Evolutionary conservation across 2,888 invertebrate species (phyloP), one percentile per base, ranked within the genome.

Genomic region (Drosophila flavopinicola): DNA sequence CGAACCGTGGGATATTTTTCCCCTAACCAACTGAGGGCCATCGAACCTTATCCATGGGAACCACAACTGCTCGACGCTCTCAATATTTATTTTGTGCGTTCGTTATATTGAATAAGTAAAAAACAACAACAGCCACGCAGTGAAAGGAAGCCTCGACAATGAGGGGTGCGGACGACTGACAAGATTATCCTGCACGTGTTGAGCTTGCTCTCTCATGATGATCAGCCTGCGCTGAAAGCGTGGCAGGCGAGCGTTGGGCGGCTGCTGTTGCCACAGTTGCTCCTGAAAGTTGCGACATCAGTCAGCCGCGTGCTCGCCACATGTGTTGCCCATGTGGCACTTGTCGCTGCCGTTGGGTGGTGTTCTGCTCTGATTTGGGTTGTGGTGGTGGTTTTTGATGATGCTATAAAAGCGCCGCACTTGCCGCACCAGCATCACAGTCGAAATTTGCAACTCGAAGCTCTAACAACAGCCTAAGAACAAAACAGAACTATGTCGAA

Each of bases 1-100:
- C 80, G 74, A 85, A 89, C 90, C 89, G 89, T 89, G 89, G 90
- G 89, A 89, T 89, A 88, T 79, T 87, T 87, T 85, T 85, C 76
- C 85, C 83, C 78, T 74, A 77, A 63, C 65, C 66, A 73, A 74
- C 51, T 59, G 86, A 86, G 73, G 66, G 66, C 78, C 70, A 66
- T 77, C 70, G 76, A 87, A 83, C 82, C 83, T 89, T 89, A 82
- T 75, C 87, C 88, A 87, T 89, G 89, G 90, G 89, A 89, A 89
- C 87, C 85, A 83, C 89, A 89, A 88, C 88, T 89, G 88, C 88
- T 87, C 86, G 68, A 72, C 87, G 84, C 83, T 87, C 85, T 87
- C 87, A 84, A 87, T 87, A 87, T 87, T 82, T 82, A 82, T 80
- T 86, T 74, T 86, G 84, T 74, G 80, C 80, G 69, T 76, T 72